Evolutionary conservation across 2,888 invertebrate species (phyloP).

Genomic region (Acanthopleura granulata): DNA sequence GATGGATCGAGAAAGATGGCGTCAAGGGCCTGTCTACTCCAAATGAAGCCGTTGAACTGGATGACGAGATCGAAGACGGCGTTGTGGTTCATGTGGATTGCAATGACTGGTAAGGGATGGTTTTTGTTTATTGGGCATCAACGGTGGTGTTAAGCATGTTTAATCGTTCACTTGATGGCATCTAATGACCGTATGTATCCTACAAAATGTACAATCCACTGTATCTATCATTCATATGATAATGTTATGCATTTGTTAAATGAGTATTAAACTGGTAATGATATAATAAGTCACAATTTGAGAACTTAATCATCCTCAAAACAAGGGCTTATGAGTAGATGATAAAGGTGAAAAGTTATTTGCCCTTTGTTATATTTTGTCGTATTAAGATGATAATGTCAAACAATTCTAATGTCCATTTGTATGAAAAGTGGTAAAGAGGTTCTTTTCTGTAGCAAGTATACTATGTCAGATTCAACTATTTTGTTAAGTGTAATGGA

Average conservation of each 20-base stretch:
- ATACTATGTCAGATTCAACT: background rate
- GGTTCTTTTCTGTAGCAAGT: background rate
- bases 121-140: too few species aligned
- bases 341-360: too few species aligned
- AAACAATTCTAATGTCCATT: background rate
- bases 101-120: conserved; percentile 11
- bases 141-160: too few species aligned
- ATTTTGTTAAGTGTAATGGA: background rate
- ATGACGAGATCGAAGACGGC: conserved; percentile 15
- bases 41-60: background rate
- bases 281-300: too few species aligned
- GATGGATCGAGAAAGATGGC: conserved; percentile 20
- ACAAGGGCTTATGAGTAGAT: too few species aligned
- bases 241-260: too few species aligned
- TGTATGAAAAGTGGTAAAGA: background rate
- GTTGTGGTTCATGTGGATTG: conserved; percentile 7
- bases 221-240: too few species aligned
- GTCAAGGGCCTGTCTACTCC: background rate
- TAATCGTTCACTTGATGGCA: too few species aligned
- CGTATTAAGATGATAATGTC: background rate
- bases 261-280: too few species aligned
- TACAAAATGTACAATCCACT: too few species aligned
- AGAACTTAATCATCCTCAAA: too few species aligned
- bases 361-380: background rate
- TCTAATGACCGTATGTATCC: too few species aligned